Evolutionary conservation across 2,113 vertebrate genomes (phyloP).

Genomic region (Plestiodon gilberti): DNA sequence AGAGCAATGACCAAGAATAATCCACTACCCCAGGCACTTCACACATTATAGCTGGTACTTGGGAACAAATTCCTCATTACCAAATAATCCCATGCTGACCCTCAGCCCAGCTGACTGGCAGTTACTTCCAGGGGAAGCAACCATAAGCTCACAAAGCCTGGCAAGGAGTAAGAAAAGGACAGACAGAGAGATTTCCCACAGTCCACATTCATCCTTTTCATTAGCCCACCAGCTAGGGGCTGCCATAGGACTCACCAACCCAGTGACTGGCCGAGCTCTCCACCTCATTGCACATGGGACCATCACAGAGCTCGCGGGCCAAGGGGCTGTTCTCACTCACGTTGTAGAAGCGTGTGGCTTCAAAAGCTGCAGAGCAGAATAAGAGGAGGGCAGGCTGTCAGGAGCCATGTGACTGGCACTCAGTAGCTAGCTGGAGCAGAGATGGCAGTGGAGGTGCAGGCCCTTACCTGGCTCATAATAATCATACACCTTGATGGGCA

Average conservation of each 20-base stretch:
- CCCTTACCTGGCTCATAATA: constrained; percentile 92
- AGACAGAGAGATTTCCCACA: background rate
- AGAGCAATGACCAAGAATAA: too few species aligned
- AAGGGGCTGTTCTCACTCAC: constrained; percentile 89
- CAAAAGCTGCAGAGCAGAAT: constrained; percentile 79
- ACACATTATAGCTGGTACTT: too few species aligned
- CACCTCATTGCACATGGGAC: constrained; percentile 91
- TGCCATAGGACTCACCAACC: constrained; percentile 78
- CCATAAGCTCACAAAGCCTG: too few species aligned
- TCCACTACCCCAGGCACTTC: too few species aligned
- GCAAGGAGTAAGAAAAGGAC: too few species aligned
- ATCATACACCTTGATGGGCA: constrained; percentile 91
- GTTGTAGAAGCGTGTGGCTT: constrained; percentile 93
- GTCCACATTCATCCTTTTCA: background rate
- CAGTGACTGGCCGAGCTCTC: constrained; percentile 88
- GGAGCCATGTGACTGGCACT: background rate
- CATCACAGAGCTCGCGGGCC: constrained; percentile 88
- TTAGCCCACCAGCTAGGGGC: background rate
- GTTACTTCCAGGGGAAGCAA: too few species aligned
- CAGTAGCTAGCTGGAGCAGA: background rate
- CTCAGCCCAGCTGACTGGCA: too few species aligned
- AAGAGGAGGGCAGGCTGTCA: too few species aligned
- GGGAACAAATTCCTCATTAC: too few species aligned
- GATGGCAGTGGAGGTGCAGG: background rate
- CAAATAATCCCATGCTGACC: too few species aligned